A percentile compares a stretch with the other conserved stretches of the same genome.
phyloP scores from a whole-genome alignment of 2,797 vertebrate genomes.

The Pagetopsis macropterus region DNA sequence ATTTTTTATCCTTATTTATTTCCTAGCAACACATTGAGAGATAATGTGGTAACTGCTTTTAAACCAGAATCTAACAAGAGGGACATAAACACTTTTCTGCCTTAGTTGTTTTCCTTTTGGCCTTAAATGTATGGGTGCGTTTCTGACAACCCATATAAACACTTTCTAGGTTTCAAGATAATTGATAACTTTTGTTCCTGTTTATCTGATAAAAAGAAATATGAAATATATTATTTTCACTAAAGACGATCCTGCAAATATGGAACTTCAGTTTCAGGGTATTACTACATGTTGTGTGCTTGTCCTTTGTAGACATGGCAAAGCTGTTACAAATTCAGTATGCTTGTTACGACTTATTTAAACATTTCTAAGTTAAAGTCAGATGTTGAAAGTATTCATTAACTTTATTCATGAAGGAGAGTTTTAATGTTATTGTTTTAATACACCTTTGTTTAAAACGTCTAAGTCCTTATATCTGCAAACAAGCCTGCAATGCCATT shows the following conservation, averaged over 20 bases:
- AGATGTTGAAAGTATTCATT: slow-evolving; percentile 73
- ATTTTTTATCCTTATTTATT: slow-evolving; percentile 69
- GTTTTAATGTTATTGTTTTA: slow-evolving; percentile 64
- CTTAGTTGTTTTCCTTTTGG: slow-evolving; percentile 53
- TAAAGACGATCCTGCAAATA: slow-evolving; percentile 25
- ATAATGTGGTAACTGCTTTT: slow-evolving; percentile 34
- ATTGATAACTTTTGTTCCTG: slow-evolving; percentile 18
- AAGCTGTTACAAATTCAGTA: slow-evolving; percentile 50
- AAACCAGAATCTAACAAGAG: slow-evolving; percentile 33
- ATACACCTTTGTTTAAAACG: slow-evolving; percentile 60
- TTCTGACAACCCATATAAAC: slow-evolving; percentile 27
- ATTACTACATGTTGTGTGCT: slow-evolving; percentile 36
- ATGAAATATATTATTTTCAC: slow-evolving; percentile 22
- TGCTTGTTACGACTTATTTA: slow-evolving; percentile 69
- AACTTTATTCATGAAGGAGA: slow-evolving; percentile 63
- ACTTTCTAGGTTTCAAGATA: slow-evolving; percentile 5
- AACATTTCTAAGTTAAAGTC: slow-evolving; percentile 73
- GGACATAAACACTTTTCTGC: slow-evolving; percentile 44
- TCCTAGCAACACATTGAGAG: slow-evolving; percentile 42
- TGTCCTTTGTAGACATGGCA: slow-evolving; percentile 31
- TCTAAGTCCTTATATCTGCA: slow-evolving; percentile 47
- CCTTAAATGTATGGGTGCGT: slow-evolving; percentile 54
- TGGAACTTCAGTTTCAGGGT: slow-evolving; percentile 45
- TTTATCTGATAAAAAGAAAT: slow-evolving; percentile 8
- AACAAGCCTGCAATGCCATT: slow-evolving; percentile 65